Evolutionary conservation across 2,113 vertebrate genomes (phyloP).

Genomic region (Capreolus pygargus): DNA sequence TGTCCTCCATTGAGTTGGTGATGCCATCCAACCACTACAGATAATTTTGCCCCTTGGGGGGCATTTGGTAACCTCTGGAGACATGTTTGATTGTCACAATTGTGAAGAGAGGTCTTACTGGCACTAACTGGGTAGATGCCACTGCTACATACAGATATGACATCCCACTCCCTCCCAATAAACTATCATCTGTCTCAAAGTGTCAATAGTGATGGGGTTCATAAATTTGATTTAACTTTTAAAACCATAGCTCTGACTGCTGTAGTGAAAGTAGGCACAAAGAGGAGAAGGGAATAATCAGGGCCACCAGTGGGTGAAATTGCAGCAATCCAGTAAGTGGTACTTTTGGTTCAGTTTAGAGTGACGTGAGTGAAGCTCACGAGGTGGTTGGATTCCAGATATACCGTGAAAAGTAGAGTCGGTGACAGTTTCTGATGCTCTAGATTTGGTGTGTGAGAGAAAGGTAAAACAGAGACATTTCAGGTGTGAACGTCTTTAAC

Average conservation of each 20-base stretch:
- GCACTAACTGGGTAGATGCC: neutral
- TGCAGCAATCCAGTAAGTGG: neutral
- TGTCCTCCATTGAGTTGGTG: neutral
- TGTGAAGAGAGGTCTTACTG: neutral
- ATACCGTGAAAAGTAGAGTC: neutral
- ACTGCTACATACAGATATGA: neutral
- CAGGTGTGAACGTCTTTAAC: neutral
- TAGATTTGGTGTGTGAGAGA: neutral
- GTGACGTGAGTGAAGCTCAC: neutral
- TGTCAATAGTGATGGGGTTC: neutral
- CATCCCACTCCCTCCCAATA: fast-evolving
- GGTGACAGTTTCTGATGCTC: neutral
- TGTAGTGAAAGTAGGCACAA: neutral
- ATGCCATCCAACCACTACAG: neutral
- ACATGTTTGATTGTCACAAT: neutral
- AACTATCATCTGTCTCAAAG: neutral
- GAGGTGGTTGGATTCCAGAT: neutral
- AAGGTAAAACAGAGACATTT: neutral
- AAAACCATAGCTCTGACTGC: neutral
- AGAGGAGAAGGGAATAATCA: neutral
- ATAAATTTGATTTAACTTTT: neutral
- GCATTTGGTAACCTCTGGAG: neutral
- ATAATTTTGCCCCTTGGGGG: neutral
- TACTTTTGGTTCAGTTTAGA: neutral
- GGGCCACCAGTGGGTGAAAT: neutral